Percentiles rank a stretch among this genome's conserved stretches.
Evolutionary conservation across 2,113 vertebrate genomes (phyloP).

Genomic region (Tautogolabrus adspersus): DNA sequence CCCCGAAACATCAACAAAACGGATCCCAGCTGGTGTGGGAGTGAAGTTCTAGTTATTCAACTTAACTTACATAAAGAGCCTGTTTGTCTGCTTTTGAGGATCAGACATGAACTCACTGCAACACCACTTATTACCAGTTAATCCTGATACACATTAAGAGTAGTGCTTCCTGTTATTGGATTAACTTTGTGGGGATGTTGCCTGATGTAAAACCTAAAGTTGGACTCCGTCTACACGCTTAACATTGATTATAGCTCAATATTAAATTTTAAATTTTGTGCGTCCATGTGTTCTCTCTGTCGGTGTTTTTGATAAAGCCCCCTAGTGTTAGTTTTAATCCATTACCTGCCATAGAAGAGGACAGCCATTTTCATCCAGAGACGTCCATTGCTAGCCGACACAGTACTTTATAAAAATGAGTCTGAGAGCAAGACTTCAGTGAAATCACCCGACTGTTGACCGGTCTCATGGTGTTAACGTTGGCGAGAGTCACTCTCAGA

Average conservation of each 20-base stretch:
- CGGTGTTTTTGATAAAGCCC: neutral
- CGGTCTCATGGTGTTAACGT: constrained; percentile 36
- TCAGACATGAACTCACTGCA: neutral
- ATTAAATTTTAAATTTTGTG: neutral
- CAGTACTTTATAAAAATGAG: constrained; percentile 59
- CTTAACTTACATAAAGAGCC: neutral
- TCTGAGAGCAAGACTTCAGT: constrained; percentile 32
- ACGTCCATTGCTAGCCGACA: constrained; percentile 35
- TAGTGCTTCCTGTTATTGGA: too few relatives aligned
- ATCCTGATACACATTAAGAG: too few relatives aligned
- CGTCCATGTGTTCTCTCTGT: neutral
- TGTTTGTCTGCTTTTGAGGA: too few relatives aligned
- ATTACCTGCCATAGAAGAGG: neutral
- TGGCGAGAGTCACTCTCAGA: constrained; percentile 39
- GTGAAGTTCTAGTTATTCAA: neutral
- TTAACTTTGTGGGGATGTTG: too few relatives aligned
- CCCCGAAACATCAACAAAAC: neutral
- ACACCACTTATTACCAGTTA: neutral
- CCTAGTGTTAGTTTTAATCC: neutral
- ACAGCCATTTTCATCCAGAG: constrained; percentile 21
- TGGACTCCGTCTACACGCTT: neutral
- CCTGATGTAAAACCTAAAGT: neutral
- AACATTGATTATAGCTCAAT: neutral
- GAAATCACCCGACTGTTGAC: constrained; percentile 59
- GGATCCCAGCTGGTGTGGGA: neutral